Evolutionary conservation across 2,888 invertebrate species (phyloP).

Genomic region (Unio delphinus): DNA sequence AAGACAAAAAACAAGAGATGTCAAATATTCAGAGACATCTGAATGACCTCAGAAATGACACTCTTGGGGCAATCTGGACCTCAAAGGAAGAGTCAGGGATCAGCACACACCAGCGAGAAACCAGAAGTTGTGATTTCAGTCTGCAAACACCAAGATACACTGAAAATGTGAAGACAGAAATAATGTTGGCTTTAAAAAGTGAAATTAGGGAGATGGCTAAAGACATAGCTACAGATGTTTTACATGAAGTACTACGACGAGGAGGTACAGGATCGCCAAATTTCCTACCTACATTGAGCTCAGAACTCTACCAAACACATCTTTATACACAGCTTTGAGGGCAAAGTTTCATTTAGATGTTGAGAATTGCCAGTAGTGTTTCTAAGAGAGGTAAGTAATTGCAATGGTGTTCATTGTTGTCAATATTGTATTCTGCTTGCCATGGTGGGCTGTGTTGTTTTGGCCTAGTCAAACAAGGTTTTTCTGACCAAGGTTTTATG

Average conservation of each 20-base stretch:
- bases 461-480: too few species aligned
- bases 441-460: too few species aligned
- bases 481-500: too few species aligned
- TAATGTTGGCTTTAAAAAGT: constrained; percentile 19
- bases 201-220: constrained; percentile 26
- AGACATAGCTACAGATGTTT: constrained; percentile 16
- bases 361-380: too few species aligned
- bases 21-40: constrained; percentile 72
- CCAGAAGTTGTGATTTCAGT: not conserved
- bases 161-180: constrained; percentile 34
- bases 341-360: too few species aligned
- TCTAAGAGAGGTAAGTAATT: too few species aligned
- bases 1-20: constrained; percentile 73
- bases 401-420: too few species aligned
- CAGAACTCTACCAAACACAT: constrained; percentile 70
- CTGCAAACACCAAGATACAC: constrained; percentile 16
- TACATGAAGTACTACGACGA: constrained; percentile 8
- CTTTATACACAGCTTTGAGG: constrained; percentile 69
- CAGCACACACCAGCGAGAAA: constrained; percentile 1
- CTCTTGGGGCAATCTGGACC: constrained; percentile 67
- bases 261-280: constrained; percentile 9
- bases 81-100: constrained; percentile 2
- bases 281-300: constrained; percentile 54
- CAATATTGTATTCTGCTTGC: too few species aligned
- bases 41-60: constrained; percentile 73